Evolutionary conservation across 2,113 vertebrate genomes (phyloP).

Genomic region (Thymallus thymallus): DNA sequence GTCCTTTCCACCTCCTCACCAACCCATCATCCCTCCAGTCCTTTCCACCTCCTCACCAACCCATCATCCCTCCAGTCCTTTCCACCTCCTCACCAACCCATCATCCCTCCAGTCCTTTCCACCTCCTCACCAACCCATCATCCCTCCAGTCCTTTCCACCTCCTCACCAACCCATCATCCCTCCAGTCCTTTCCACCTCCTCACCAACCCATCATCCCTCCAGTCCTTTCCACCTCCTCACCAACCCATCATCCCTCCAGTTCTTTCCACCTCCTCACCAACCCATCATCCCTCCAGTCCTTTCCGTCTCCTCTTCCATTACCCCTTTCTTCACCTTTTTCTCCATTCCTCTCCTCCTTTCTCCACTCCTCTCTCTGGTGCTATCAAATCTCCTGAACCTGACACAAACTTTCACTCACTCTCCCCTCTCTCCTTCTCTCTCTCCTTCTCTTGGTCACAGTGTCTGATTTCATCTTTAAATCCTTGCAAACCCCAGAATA

Average conservation of each 20-base stretch:
- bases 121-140: too few species aligned
- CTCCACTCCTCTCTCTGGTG: not conserved
- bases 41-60: not conserved
- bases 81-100: not conserved
- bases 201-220: too few species aligned
- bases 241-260: too few species aligned
- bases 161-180: too few species aligned
- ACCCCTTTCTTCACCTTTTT: not conserved
- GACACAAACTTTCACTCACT: not conserved
- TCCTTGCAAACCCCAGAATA: not conserved
- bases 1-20: not conserved
- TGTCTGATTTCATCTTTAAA: constrained; percentile 15
- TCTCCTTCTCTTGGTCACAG: not conserved
- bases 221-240: not conserved
- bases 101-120: not conserved
- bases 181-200: not conserved
- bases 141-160: not conserved
- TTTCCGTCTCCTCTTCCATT: not conserved
- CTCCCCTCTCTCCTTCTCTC: too few species aligned
- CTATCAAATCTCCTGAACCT: not conserved
- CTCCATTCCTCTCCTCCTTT: not conserved
- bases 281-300: too few species aligned
- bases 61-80: not conserved
- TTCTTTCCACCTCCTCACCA: not conserved
- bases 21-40: too few species aligned